Conservation (phyloP, 2,888 invertebrate species). For the Apotomis capreana region DNA sequence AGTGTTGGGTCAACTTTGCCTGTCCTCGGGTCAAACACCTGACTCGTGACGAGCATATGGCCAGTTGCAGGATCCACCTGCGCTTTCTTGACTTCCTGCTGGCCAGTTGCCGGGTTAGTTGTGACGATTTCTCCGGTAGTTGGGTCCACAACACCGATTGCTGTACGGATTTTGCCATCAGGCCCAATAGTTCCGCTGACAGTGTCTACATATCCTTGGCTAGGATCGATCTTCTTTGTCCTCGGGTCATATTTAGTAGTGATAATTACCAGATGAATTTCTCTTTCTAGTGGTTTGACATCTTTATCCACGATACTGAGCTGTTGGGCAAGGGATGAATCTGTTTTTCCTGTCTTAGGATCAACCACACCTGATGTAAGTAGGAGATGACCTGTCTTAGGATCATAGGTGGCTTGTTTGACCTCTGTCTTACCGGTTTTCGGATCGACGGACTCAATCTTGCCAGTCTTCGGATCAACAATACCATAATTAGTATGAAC, state of each 20-base stretch:
- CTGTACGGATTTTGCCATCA: constrained; percentile 82
- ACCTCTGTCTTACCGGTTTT: constrained; percentile 82
- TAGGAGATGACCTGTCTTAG: constrained; percentile 81
- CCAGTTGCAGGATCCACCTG: constrained; percentile 82
- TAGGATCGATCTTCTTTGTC: constrained; percentile 74
- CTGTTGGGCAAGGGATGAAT: constrained; percentile 81
- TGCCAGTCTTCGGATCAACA: constrained; percentile 83
- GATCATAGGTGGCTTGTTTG: constrained; percentile 82
- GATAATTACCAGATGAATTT: constrained; percentile 84
- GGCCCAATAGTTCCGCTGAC: constrained; percentile 84
- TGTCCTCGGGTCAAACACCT: constrained; percentile 83
- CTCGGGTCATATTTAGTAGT: constrained; percentile 85
- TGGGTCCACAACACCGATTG: constrained; percentile 86
- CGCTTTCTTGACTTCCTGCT: constrained; percentile 83
- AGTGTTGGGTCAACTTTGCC: constrained; percentile 84
- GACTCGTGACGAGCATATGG: constrained; percentile 82
- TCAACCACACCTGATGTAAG: constrained; percentile 82
- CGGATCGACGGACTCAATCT: constrained; percentile 81
- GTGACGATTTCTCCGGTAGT: constrained; percentile 81
- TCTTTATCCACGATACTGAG: constrained; percentile 79
- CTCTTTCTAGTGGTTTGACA: constrained; percentile 70
- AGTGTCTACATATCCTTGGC: constrained; percentile 74
- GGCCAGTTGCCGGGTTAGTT: constrained; percentile 76
- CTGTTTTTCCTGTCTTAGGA: constrained; percentile 83
- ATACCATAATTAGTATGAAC: constrained; percentile 82